A percentile compares a stretch with the other conserved stretches of the same genome.
Evolutionary conservation across 2,797 vertebrate genomes (phyloP).

Genomic region (Melanotaenia nigrans): DNA sequence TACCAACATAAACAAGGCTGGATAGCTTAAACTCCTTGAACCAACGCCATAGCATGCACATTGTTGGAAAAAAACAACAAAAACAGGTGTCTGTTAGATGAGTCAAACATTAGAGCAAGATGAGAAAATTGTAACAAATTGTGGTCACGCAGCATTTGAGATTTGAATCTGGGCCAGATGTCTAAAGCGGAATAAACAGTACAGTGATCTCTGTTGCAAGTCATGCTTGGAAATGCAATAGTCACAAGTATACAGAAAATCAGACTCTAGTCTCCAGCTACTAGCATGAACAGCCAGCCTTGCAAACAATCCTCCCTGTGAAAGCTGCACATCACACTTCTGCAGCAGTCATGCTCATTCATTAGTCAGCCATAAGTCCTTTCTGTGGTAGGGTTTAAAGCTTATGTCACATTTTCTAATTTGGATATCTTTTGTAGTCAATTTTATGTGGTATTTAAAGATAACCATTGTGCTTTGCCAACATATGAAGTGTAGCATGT

Average conservation of each 20-base stretch:
- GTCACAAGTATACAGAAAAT: neutral
- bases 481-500: neutral
- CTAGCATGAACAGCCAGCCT: neutral
- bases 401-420: neutral
- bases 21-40: neutral
- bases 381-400: neutral
- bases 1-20: neutral
- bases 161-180: constrained; percentile 1
- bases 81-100: neutral
- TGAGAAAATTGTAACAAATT: neutral
- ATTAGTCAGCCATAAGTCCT: neutral
- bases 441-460: neutral
- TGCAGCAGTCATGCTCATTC: neutral
- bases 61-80: neutral
- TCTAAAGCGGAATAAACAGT: constrained; percentile 9
- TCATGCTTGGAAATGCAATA: constrained; percentile 6
- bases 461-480: neutral
- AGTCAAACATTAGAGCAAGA: neutral
- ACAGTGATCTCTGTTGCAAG: neutral
- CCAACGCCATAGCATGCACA: neutral
- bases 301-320: constrained; percentile 4
- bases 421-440: neutral
- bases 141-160: neutral
- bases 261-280: neutral
- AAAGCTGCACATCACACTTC: constrained; percentile 6